Evolutionary conservation across 2,113 vertebrate genomes (phyloP).

Genomic region (Gasterosteus nipponicus): DNA sequence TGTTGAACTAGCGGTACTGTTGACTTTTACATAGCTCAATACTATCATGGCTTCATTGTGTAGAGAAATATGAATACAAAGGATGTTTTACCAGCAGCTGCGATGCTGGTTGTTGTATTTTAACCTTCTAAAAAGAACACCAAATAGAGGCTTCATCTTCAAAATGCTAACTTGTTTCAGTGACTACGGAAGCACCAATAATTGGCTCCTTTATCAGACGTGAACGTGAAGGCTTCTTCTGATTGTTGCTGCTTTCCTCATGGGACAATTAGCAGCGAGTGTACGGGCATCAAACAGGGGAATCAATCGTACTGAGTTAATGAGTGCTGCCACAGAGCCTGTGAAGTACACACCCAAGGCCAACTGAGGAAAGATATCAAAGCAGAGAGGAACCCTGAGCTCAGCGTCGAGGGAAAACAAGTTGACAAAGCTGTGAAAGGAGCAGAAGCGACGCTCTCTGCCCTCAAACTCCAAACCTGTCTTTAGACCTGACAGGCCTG

Average conservation of each 20-base stretch:
- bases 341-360: conserved; percentile 70
- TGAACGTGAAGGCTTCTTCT: background rate
- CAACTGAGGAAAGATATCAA: conserved; percentile 62
- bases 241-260: conserved; percentile 20
- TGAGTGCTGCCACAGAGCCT: conserved; percentile 50
- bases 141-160: background rate
- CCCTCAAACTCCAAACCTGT: conserved; percentile 61
- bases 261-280: conserved; percentile 44
- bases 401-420: conserved; percentile 57
- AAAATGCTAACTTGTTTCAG: background rate
- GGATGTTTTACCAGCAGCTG: background rate
- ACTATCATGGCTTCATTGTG: background rate
- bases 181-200: background rate
- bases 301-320: conserved; percentile 60
- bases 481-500: conserved; percentile 69
- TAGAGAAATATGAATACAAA: background rate
- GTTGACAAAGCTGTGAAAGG: conserved; percentile 61
- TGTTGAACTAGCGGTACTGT: background rate
- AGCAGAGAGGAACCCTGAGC: conserved; percentile 43
- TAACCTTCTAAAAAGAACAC: background rate
- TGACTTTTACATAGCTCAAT: background rate
- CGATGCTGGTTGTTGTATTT: background rate
- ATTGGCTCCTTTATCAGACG: conserved; percentile 9
- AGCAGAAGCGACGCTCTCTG: conserved; percentile 62
- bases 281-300: conserved; percentile 14